Evolutionary conservation across 2,113 vertebrate species (phyloP).

Genomic region (Oceanites oceanicus): DNA sequence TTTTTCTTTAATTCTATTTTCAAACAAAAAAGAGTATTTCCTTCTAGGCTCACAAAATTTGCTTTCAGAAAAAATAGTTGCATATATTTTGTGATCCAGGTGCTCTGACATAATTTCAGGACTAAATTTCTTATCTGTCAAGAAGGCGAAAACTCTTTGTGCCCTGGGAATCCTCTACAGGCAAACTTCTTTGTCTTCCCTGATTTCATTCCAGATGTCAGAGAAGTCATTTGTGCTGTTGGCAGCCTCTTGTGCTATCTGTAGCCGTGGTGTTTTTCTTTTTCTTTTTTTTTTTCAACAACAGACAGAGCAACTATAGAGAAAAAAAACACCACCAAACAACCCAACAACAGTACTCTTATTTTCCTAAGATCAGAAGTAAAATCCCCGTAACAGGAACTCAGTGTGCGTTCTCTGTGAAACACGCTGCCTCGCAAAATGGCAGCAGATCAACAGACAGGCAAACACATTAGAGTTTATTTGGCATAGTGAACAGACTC

Average conservation of each 20-base stretch:
- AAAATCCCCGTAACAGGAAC: neutral
- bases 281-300: neutral
- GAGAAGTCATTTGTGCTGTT: conserved; percentile 20
- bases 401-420: neutral
- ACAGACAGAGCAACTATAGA: neutral
- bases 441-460: neutral
- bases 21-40: neutral
- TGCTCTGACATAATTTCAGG: neutral
- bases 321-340: neutral
- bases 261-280: neutral
- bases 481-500: neutral
- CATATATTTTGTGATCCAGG: neutral
- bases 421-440: neutral
- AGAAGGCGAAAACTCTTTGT: neutral
- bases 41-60: neutral
- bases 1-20: neutral
- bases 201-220: conserved; percentile 45
- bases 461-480: neutral
- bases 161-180: neutral
- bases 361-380: neutral
- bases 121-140: neutral
- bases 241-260: conserved; percentile 1
- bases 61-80: neutral
- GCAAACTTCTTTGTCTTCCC: conserved; percentile 9
- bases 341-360: neutral